These are phyloP conservation scores for Diploscapter pachys DNA, from an alignment of 1,140 invertebrate genomes.

Conservation along the genomic window DNA sequence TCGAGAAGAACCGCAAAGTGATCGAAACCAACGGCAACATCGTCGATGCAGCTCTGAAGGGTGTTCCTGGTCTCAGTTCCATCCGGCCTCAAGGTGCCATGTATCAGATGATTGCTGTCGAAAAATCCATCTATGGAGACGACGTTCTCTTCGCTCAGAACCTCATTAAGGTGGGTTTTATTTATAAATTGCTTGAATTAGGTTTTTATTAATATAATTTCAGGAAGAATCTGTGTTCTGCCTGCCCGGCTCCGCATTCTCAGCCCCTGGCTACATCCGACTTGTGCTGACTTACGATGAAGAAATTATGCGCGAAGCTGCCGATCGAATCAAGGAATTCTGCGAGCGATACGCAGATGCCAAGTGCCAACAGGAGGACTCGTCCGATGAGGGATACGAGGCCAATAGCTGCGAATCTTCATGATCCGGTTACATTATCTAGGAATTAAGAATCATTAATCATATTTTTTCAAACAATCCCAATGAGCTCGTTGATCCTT, in stretches of 20 bases:
- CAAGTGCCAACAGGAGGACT: constrained; percentile 2
- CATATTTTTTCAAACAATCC: not conserved
- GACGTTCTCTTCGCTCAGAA: constrained; percentile 83
- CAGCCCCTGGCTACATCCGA: constrained; percentile 56
- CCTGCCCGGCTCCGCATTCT: constrained; percentile 77
- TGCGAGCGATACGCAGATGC: constrained; percentile 15
- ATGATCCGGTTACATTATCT: not conserved
- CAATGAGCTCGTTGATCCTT: not conserved
- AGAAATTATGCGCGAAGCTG: constrained; percentile 54
- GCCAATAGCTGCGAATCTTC: constrained; percentile 12
- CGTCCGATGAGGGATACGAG: constrained; percentile 28
- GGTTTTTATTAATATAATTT: not conserved
- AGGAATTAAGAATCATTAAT: not conserved
- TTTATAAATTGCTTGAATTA: too few species aligned
- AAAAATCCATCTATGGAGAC: constrained; percentile 74
- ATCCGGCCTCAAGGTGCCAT: constrained; percentile 92
- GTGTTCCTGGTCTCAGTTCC: constrained; percentile 77
- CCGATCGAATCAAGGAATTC: constrained; percentile 42
- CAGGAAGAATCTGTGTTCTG: constrained; percentile 92
- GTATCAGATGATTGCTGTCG: constrained; percentile 93
- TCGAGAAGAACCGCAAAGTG: constrained; percentile 71
- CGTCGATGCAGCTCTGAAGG: constrained; percentile 71
- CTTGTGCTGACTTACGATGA: constrained; percentile 53
- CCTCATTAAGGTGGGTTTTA: constrained; percentile 67
- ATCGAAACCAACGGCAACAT: constrained; percentile 79